Conservation (phyloP, 1,140 invertebrate genomes). For the Saccostrea cuccullata region DNA sequence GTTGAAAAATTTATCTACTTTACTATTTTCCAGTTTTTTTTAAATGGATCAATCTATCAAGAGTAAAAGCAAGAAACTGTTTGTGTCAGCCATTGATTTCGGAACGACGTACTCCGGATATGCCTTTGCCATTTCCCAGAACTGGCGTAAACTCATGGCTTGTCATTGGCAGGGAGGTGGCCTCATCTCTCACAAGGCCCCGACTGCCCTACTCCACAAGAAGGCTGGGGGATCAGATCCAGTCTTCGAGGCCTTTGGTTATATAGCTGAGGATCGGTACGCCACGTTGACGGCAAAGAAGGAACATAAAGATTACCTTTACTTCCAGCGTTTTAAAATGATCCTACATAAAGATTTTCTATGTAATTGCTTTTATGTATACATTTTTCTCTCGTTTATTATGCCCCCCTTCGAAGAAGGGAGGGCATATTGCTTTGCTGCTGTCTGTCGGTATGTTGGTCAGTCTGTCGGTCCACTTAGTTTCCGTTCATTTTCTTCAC, state of each 20-base stretch:
- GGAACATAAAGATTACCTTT: slow-evolving; percentile 80
- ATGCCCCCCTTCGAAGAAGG: too few relatives aligned
- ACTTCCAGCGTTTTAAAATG: slow-evolving; percentile 84
- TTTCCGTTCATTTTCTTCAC: too few relatives aligned
- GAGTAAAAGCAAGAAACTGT: slow-evolving; percentile 24
- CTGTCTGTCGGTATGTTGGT: too few relatives aligned
- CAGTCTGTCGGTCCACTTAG: too few relatives aligned
- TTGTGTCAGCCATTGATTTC: slow-evolving; percentile 82
- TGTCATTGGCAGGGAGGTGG: slow-evolving; percentile 81
- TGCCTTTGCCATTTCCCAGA: slow-evolving; percentile 80
- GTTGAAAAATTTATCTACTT: too few relatives aligned
- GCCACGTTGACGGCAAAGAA: slow-evolving; percentile 79
- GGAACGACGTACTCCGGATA: slow-evolving; percentile 76
- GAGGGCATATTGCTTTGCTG: too few relatives aligned
- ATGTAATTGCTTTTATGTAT: too few relatives aligned
- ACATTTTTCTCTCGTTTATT: too few relatives aligned
- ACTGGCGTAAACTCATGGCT: slow-evolving; percentile 78
- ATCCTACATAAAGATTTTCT: slow-evolving; percentile 6
- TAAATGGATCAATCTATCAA: background rate
- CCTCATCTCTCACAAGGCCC: slow-evolving; percentile 81
- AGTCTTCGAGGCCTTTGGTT: slow-evolving; percentile 82
- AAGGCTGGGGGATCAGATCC: slow-evolving; percentile 74
- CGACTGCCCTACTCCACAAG: slow-evolving; percentile 79
- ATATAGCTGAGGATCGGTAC: slow-evolving; percentile 80
- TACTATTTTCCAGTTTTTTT: too few relatives aligned